These are phyloP conservation scores for Dicyrtoma fusca DNA, from an alignment of 2,888 invertebrate genomes.

Conservation along the genomic window DNA sequence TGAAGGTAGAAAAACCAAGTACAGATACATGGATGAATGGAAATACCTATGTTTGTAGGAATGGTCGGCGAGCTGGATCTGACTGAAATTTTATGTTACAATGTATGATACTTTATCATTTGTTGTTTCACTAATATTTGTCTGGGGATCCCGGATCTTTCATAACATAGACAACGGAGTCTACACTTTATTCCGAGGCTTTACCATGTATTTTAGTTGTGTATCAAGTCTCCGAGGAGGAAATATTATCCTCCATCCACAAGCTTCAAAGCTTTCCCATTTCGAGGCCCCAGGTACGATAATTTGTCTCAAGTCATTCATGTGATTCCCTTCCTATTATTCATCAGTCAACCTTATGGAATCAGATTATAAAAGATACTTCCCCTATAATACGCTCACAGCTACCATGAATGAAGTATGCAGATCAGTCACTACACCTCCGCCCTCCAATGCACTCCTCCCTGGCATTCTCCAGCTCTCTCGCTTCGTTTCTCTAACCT, in stretches of 20 bases:
- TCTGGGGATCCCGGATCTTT: not conserved
- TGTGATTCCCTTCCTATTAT: no score
- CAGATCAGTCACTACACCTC: no score
- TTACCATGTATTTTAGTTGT: not conserved
- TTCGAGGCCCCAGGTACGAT: not conserved
- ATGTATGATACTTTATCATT: not conserved
- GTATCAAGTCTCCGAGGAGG: not conserved
- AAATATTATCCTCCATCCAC: not conserved
- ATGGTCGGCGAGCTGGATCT: not conserved
- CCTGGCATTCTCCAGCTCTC: no score
- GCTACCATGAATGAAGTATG: no score
- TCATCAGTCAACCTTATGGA: no score
- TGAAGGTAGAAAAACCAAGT: not conserved
- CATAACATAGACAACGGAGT: not conserved
- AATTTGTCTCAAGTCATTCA: conserved; percentile 8
- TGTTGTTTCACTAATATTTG: conserved; percentile 4
- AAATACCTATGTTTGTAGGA: no score
- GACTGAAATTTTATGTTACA: not conserved
- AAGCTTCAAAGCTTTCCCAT: not conserved
- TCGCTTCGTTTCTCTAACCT: no score
- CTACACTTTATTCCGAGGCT: not conserved
- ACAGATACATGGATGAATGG: not conserved
- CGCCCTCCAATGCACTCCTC: no score
- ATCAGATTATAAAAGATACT: no score
- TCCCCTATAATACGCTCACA: no score